These are phyloP conservation scores for Chloebia gouldiae DNA, from an alignment of 2,113 vertebrate genomes.

Conservation along the genomic window DNA sequence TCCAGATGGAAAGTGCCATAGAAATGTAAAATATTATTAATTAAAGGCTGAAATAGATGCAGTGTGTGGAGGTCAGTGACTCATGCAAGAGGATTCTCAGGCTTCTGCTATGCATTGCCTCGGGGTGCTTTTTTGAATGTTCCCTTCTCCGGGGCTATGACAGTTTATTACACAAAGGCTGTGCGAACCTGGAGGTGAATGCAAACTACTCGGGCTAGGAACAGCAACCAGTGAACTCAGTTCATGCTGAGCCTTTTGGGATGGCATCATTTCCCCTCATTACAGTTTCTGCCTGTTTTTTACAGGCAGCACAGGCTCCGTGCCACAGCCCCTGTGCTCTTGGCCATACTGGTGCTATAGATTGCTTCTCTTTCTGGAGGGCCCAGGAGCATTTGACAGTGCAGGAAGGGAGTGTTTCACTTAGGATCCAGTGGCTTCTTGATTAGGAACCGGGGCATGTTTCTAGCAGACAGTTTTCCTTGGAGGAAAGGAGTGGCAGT, in stretches of 20 bases:
- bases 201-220: background rate
- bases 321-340: background rate
- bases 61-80: conserved; percentile 55
- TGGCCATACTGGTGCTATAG: background rate
- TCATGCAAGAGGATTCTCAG: conserved; percentile 46
- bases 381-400: background rate
- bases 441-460: fast-evolving
- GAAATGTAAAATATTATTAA: conserved; percentile 53
- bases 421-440: background rate
- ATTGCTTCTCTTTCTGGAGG: background rate
- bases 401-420: background rate
- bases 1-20: conserved; percentile 28
- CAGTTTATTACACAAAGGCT: conserved; percentile 52
- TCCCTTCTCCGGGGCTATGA: conserved; percentile 39
- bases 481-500: background rate
- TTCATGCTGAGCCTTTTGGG: background rate
- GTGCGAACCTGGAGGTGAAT: conserved; percentile 22
- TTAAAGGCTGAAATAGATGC: conserved; percentile 45
- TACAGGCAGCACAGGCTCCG: background rate
- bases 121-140: background rate
- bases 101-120: conserved; percentile 44
- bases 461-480: background rate
- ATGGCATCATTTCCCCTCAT: background rate
- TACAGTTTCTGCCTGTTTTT: background rate
- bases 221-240: background rate